A percentile compares a stretch with the other conserved stretches of the same genome.
Evolutionary conservation across 1,140 invertebrate genomes (phyloP).

Genomic region (Leptoteleia sp.): DNA sequence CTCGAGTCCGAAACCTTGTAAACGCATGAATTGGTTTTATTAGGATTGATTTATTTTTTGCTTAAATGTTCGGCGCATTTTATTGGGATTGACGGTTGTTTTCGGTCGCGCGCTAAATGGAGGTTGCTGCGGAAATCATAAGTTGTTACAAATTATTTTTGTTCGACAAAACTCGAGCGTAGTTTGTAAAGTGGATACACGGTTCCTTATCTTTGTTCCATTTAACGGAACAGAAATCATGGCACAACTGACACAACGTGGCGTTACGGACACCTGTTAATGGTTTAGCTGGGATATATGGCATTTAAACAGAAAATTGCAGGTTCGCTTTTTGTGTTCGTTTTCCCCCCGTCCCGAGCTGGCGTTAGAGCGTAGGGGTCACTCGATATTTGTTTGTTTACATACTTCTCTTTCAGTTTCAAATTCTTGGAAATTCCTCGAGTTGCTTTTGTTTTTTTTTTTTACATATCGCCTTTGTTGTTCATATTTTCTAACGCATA

Average conservation of each 20-base stretch:
- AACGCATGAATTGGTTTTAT: too few relatives aligned
- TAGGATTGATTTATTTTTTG: too few relatives aligned
- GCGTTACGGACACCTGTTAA: slow-evolving; percentile 36
- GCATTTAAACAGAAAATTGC: slow-evolving; percentile 34
- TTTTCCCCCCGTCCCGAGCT: too few relatives aligned
- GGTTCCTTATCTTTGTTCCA: slow-evolving; percentile 8
- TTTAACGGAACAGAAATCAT: slow-evolving; percentile 18
- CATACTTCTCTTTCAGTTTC: too few relatives aligned
- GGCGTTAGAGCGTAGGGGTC: too few relatives aligned
- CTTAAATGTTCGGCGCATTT: slow-evolving; percentile 1
- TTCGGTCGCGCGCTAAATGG: slow-evolving; percentile 10
- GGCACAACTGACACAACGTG: slow-evolving; percentile 7
- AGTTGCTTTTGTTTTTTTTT: too few relatives aligned
- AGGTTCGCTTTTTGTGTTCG: slow-evolving; percentile 13
- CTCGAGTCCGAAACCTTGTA: too few relatives aligned
- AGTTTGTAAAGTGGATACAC: too few relatives aligned
- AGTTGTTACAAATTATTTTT: slow-evolving; percentile 11
- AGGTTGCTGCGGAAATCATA: background rate
- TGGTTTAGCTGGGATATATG: slow-evolving; percentile 12
- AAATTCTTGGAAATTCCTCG: too few relatives aligned
- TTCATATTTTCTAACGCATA: too few relatives aligned
- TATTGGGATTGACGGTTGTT: background rate
- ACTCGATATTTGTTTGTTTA: too few relatives aligned
- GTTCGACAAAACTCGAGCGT: slow-evolving; percentile 10
- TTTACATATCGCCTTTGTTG: too few relatives aligned